These are phyloP conservation scores for Melieria omissa DNA, from an alignment of 2,888 invertebrate genomes.

Conservation along the genomic window DNA sequence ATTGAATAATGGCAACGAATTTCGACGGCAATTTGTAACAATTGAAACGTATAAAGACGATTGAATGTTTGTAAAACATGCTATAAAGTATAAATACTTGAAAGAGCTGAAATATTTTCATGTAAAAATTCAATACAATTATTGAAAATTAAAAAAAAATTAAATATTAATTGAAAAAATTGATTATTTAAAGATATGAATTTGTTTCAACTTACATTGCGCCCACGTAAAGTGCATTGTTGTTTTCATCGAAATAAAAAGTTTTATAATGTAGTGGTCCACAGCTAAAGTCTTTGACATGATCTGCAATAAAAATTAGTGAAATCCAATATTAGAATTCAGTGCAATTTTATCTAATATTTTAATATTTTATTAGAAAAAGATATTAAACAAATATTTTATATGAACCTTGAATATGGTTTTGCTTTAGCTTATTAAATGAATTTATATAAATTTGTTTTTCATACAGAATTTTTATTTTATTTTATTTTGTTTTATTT, in stretches of 20 bases:
- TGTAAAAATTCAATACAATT: too few relatives aligned
- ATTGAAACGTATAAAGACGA: too few relatives aligned
- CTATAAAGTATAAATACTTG: too few relatives aligned
- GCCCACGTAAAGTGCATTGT: slow-evolving; percentile 90
- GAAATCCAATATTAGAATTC: neutral
- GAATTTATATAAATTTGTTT: neutral
- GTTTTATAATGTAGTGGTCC: slow-evolving; percentile 92
- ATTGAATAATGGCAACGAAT: too few relatives aligned
- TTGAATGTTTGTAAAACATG: too few relatives aligned
- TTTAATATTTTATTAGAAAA: neutral
- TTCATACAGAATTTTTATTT: neutral
- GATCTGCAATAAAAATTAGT: slow-evolving; percentile 74
- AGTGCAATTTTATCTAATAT: neutral
- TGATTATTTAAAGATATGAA: neutral
- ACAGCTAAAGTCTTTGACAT: slow-evolving; percentile 91
- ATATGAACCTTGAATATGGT: too few relatives aligned
- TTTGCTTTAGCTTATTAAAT: neutral
- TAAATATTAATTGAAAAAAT: neutral
- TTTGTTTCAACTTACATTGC: slow-evolving; percentile 84
- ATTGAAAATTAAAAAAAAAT: too few relatives aligned
- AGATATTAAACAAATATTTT: too few relatives aligned
- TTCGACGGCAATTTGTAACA: too few relatives aligned
- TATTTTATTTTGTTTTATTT: neutral
- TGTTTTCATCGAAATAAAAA: slow-evolving; percentile 86
- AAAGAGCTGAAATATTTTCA: too few relatives aligned